A percentile compares a stretch with the other conserved stretches of the same genome.
phyloP scores from a whole-genome alignment of 2,888 invertebrate species.

The Harpalus rubripes region DNA sequence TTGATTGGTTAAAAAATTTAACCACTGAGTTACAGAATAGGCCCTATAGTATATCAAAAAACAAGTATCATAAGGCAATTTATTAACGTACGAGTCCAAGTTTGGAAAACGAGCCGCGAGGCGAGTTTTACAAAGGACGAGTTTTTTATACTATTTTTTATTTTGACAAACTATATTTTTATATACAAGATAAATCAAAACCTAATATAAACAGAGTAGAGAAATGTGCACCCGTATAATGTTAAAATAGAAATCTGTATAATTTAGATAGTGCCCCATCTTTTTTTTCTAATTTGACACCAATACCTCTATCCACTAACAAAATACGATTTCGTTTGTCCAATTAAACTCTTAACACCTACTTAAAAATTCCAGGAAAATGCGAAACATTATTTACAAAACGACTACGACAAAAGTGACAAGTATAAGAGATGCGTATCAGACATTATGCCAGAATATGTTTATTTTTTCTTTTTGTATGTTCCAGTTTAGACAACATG shows the following conservation, averaged over 20 bases:
- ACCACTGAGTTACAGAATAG: too few species aligned
- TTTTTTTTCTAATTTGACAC: conserved; percentile 19
- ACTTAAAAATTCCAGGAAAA: conserved; percentile 46
- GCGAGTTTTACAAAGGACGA: too few species aligned
- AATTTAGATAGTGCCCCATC: not conserved
- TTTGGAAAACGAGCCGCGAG: too few species aligned
- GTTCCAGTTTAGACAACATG: too few species aligned
- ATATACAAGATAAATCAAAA: not conserved
- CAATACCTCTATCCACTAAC: conserved; percentile 2
- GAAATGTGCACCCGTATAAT: not conserved
- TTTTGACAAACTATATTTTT: not conserved
- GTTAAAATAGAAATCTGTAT: conserved; percentile 1
- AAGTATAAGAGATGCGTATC: not conserved
- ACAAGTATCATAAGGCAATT: too few species aligned
- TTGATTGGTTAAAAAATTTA: too few species aligned
- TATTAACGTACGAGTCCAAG: too few species aligned
- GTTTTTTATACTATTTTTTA: too few species aligned
- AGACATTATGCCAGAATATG: not conserved
- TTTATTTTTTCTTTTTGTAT: not conserved
- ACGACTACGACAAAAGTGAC: not conserved
- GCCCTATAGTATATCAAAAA: too few species aligned
- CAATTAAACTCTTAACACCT: conserved; percentile 28
- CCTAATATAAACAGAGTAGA: too few species aligned
- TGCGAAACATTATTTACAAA: conserved; percentile 17
- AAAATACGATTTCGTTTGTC: conserved; percentile 27